Conservation (phyloP, 2,888 invertebrate species). For the Penaeus monodon region DNA sequence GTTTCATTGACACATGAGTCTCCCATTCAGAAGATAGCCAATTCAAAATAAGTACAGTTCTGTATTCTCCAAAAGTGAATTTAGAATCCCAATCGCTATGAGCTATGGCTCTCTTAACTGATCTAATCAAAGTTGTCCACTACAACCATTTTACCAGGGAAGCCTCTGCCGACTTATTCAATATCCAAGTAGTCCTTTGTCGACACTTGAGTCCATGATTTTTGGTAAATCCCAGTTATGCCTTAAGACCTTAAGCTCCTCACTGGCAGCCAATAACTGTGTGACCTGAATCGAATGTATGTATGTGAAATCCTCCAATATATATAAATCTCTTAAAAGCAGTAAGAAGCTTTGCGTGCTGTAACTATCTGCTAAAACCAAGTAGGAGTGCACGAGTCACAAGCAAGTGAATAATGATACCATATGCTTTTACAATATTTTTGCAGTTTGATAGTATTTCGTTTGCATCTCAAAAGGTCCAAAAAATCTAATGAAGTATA, state of each 20-base stretch:
- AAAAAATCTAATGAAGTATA: too few relatives aligned
- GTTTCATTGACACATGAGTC: too few relatives aligned
- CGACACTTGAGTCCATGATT: slow-evolving; percentile 1
- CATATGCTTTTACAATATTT: too few relatives aligned
- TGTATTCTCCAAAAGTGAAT: slow-evolving; percentile 34
- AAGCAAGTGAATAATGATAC: slow-evolving; percentile 26
- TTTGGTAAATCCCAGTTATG: slow-evolving; percentile 1
- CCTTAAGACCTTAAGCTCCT: not conserved
- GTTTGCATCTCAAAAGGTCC: too few relatives aligned
- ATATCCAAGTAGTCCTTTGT: slow-evolving; percentile 24
- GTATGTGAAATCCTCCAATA: too few relatives aligned
- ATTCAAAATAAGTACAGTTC: too few relatives aligned
- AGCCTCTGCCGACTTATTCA: slow-evolving; percentile 36
- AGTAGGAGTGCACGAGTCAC: slow-evolving; percentile 8
- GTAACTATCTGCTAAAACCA: slow-evolving; percentile 24
- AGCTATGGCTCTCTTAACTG: slow-evolving; percentile 20
- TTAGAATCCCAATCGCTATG: slow-evolving; percentile 19
- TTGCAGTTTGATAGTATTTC: too few relatives aligned
- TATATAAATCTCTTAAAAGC: slow-evolving; percentile 38
- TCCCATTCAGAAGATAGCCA: too few relatives aligned
- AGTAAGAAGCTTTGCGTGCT: slow-evolving; percentile 13
- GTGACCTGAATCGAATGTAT: slow-evolving; percentile 24
- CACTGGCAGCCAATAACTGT: slow-evolving; percentile 31
- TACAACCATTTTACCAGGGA: slow-evolving; percentile 24
- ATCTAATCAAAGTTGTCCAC: slow-evolving; percentile 21